Evolutionary conservation across 2,113 vertebrate species (phyloP), one percentile per base, ranked within the genome.

Genomic region (Brachyhypopomus gauderio): DNA sequence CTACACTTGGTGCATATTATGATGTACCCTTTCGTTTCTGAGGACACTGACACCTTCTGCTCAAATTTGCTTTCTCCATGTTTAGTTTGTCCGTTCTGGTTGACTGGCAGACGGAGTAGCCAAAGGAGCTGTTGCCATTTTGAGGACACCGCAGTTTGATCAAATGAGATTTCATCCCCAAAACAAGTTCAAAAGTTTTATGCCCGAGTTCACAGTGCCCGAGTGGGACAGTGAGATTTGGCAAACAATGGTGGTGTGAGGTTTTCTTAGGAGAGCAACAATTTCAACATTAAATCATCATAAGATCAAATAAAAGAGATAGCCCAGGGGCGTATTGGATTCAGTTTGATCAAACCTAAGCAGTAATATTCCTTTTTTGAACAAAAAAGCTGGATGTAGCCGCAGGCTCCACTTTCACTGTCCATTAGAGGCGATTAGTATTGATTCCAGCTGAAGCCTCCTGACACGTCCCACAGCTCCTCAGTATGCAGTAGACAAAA

Each of bases 371-470:
- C 72, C 71, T 84, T 80, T 87, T 86, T 84, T 81, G 19, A 48
- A 56, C 16, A 63, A 71, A 48, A 14, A 30, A 64, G 75, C 84
- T n/a, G 48, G 41, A 69, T 17, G 20, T 82, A 71, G 83, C 80
- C 52, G 59, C 60, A 62, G 83, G 82, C 66, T 75, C 55, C n/a
- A 84, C 38, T 81, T 59, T 78, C 77, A 59, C 20, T 66, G 74
- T 82, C 66, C 69, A 72, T 74, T 77, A 56, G 41, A 41, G 75
- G 38, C 81, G 85, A 92, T 90, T 90, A 90, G 88, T 90, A 90
- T 90, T 89, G 90, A 92, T 91, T 81, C 75, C 3, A 14, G 71
- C 66, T 45, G 81, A 85, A 59, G 85, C 82, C 81, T 88, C 77
- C 87, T 83, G 82, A 78, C n/a, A 48, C 52, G 83, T 85, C 83